Evolutionary conservation across 2,113 vertebrate genomes (phyloP).

Genomic region (Pionites leucogaster): DNA sequence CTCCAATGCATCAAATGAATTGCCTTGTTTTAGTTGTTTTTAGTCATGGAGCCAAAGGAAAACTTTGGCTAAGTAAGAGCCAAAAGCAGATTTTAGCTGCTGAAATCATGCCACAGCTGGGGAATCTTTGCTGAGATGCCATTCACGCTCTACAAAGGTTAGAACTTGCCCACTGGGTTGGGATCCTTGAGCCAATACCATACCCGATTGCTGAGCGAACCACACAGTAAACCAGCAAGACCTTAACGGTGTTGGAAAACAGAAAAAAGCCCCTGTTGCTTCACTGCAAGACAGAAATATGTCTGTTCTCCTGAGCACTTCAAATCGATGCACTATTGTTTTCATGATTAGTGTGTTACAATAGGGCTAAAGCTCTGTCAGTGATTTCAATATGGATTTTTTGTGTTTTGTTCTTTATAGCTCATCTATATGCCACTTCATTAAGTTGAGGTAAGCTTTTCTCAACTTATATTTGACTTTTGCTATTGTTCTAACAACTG

Average conservation of each 20-base stretch:
- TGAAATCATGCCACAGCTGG: not conserved
- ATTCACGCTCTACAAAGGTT: not conserved
- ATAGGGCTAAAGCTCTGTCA: not conserved
- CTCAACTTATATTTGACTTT: not conserved
- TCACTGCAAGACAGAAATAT: not conserved
- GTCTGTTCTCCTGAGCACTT: not conserved
- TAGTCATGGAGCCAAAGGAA: not conserved
- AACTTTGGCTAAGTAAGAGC: not conserved
- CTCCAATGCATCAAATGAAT: not conserved
- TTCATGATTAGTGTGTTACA: not conserved
- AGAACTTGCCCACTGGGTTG: not conserved
- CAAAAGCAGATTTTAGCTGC: not conserved
- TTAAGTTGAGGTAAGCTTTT: not conserved
- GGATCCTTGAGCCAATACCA: not conserved
- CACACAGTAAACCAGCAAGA: not conserved
- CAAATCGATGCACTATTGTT: not conserved
- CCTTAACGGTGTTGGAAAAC: not conserved
- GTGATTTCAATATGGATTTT: not conserved
- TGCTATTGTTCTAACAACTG: not conserved
- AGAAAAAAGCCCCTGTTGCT: not conserved
- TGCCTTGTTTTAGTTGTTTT: not conserved
- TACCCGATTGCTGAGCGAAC: not conserved
- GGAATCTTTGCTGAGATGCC: not conserved
- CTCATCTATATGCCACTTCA: not conserved
- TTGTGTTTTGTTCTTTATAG: not conserved